Conservation (phyloP, 1,140 invertebrate species). For the Dermatophagoides farinae region DNA sequence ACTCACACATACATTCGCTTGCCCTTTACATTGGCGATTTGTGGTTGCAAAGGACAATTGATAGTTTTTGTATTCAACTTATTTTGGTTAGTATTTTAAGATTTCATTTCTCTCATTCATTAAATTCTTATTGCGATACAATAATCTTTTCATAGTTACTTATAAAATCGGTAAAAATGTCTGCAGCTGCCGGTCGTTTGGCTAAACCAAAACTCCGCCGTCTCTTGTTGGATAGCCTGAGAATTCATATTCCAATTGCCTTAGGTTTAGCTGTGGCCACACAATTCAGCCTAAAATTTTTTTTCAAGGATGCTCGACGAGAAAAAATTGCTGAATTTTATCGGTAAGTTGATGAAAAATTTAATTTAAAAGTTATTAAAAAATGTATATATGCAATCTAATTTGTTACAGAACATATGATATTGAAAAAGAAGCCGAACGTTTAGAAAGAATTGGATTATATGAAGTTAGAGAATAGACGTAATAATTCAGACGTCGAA, state of each 20-base stretch:
- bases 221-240: not conserved
- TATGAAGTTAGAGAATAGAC: not conserved
- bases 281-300: not conserved
- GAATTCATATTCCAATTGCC: slow-evolving; percentile 2
- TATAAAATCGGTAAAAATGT: no score
- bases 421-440: not conserved
- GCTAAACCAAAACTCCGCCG: slow-evolving; percentile 1
- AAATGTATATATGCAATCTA: not conserved
- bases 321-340: slow-evolving; percentile 5
- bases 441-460: not conserved
- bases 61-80: not conserved
- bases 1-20: no score
- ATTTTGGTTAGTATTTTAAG: not conserved
- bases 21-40: no score
- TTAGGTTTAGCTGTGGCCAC: not conserved
- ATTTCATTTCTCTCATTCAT: not conserved
- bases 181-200: not conserved
- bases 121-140: not conserved
- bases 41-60: no score
- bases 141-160: not conserved
- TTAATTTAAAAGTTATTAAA: no score
- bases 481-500: not conserved
- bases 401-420: slow-evolving; percentile 7
- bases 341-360: not conserved
- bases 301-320: not conserved